Evolutionary conservation across 1,140 invertebrate species (phyloP).

Genomic region (Solenopsis invicta): DNA sequence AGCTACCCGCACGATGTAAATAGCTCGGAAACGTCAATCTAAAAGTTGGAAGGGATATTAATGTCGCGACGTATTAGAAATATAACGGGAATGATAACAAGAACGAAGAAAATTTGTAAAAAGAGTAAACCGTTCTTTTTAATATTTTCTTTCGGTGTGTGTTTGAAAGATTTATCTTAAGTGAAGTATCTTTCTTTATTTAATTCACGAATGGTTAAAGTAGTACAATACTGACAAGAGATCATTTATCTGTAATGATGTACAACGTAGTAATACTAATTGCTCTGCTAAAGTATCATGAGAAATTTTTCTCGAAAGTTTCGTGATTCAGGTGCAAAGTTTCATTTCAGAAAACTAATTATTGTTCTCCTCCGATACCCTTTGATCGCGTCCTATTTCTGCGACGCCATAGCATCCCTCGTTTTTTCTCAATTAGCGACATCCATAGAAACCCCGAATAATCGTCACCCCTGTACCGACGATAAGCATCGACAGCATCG

Average conservation of each 20-base stretch:
- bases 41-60: conserved; percentile 74
- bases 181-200: background rate
- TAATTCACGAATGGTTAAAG: background rate
- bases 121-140: background rate
- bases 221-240: conserved; percentile 4
- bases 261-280: background rate
- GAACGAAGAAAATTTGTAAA: conserved; percentile 8
- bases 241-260: background rate
- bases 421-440: conserved; percentile 68
- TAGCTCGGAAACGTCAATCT: conserved; percentile 77
- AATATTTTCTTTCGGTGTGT: background rate
- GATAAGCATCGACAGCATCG: conserved; percentile 68
- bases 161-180: background rate
- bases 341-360: conserved; percentile 13
- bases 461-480: conserved; percentile 64
- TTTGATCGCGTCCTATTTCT: conserved; percentile 15
- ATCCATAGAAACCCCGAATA: conserved; percentile 36
- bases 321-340: background rate
- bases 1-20: conserved; percentile 76
- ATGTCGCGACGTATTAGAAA: conserved; percentile 45
- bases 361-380: background rate
- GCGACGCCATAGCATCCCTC: conserved; percentile 28
- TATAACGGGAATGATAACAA: conserved; percentile 45
- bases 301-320: background rate
- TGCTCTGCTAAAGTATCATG: background rate